Conservation (phyloP, 1,140 invertebrate species). For the Glossosoma conforme region DNA sequence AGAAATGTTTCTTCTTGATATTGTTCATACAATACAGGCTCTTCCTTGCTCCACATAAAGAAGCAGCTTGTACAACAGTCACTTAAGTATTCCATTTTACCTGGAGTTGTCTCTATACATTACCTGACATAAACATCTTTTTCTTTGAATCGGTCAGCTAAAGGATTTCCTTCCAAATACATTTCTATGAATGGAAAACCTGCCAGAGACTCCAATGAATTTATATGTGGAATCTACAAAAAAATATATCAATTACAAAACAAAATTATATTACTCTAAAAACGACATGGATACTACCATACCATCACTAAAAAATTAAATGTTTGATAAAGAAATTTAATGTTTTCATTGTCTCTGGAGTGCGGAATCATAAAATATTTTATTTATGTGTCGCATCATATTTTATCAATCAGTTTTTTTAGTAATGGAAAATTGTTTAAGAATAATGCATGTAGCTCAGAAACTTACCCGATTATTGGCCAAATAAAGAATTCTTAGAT, state of each 20-base stretch:
- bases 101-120: conserved; percentile 28
- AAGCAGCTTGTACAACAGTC: neutral
- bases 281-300: neutral
- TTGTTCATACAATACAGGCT: too few species aligned
- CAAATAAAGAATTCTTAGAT: conserved; percentile 75
- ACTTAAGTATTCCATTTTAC: neutral
- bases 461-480: conserved; percentile 77
- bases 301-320: conserved; percentile 9
- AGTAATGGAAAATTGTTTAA: too few species aligned
- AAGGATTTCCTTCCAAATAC: conserved; percentile 73
- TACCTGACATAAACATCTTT: conserved; percentile 82
- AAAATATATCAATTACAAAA: neutral
- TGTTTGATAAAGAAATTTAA: neutral
- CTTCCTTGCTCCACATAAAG: too few species aligned
- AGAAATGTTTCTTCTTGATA: too few species aligned
- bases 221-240: conserved; percentile 64
- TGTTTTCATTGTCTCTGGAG: too few species aligned
- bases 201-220: conserved; percentile 65
- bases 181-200: conserved; percentile 69
- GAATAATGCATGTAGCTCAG: too few species aligned
- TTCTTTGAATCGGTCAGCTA: conserved; percentile 72
- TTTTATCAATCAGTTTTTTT: too few species aligned
- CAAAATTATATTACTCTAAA: neutral
- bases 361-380: too few species aligned
- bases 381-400: too few species aligned